These are phyloP conservation scores for Orestias chungarensis DNA, from an alignment of 2,797 vertebrate genomes.

Conservation along the genomic window DNA sequence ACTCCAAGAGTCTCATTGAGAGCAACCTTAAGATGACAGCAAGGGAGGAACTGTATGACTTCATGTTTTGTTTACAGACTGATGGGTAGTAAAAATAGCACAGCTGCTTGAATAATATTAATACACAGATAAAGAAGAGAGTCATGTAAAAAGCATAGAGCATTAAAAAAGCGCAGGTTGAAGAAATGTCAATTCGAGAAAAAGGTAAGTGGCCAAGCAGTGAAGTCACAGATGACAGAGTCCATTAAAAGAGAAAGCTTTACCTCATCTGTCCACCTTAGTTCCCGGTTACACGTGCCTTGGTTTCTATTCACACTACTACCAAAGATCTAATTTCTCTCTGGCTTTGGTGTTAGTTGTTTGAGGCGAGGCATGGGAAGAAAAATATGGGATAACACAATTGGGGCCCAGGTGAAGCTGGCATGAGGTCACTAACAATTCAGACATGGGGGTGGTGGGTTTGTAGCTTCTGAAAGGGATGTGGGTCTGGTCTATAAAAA, in stretches of 20 bases:
- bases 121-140: not conserved
- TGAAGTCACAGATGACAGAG: constrained; percentile 14
- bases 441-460: constrained; percentile 22
- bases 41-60: not conserved
- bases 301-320: constrained; percentile 31
- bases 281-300: constrained; percentile 49
- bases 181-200: constrained; percentile 1
- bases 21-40: not conserved
- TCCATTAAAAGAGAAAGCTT: constrained; percentile 10
- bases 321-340: constrained; percentile 38
- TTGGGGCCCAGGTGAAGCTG: constrained; percentile 62
- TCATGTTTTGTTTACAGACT: not conserved
- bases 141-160: not conserved
- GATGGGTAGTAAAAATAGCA: not conserved
- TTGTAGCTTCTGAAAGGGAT: constrained; percentile 42
- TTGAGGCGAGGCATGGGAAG: constrained; percentile 31
- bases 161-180: not conserved
- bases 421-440: constrained; percentile 50
- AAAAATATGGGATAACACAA: constrained; percentile 32
- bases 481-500: constrained; percentile 39
- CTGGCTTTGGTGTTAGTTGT: constrained; percentile 37
- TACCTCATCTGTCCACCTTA: constrained; percentile 27
- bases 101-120: not conserved
- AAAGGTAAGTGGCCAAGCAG: constrained; percentile 3
- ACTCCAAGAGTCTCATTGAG: not conserved